A percentile compares a stretch with the other conserved stretches of the same genome.
These are phyloP conservation scores for Sebastes fasciatus DNA, from an alignment of 2,113 vertebrate species.

Conservation along the genomic window DNA sequence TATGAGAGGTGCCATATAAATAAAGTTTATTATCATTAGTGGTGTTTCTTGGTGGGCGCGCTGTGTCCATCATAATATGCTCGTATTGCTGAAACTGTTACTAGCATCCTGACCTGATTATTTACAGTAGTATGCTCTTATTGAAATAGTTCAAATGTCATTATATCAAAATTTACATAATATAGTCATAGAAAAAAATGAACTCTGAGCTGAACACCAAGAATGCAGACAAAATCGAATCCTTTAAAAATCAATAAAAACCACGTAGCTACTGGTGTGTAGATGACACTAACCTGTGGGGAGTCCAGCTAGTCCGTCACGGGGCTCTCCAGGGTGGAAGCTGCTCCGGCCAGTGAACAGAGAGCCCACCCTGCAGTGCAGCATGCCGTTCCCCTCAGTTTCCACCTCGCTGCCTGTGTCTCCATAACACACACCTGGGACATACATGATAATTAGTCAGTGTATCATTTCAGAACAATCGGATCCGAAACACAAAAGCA, in stretches of 20 bases:
- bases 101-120: background rate
- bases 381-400: constrained; percentile 76
- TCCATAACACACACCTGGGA: constrained; percentile 84
- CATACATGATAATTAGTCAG: constrained; percentile 43
- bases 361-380: constrained; percentile 82
- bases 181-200: background rate
- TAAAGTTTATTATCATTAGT: background rate
- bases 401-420: constrained; percentile 84
- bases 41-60: too few species aligned
- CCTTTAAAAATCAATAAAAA: background rate
- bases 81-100: background rate
- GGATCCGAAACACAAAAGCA: constrained; percentile 7
- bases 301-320: constrained; percentile 72
- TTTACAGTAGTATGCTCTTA: background rate
- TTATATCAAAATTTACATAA: background rate
- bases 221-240: background rate
- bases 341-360: constrained; percentile 83
- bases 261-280: background rate
- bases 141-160: background rate
- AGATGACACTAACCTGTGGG: constrained; percentile 69
- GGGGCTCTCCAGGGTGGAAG: constrained; percentile 81
- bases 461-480: constrained; percentile 19
- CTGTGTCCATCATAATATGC: background rate
- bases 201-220: background rate
- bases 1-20: background rate